Base-by-base conservation (phyloP, 1,140 invertebrate species). In the Calosoma granatense region DNA sequence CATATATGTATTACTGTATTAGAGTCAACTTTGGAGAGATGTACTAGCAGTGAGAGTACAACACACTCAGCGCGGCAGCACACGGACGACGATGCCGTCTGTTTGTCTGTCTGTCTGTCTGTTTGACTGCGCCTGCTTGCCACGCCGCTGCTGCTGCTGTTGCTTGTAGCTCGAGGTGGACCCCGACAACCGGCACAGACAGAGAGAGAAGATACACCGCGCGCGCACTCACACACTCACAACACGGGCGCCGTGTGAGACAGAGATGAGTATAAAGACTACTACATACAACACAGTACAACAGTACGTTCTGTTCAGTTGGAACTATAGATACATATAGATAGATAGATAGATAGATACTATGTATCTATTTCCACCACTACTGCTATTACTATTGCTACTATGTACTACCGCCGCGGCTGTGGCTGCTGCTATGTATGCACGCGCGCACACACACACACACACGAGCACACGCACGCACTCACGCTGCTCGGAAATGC, bases 401-500 rank as follows among this genome's bases (percentile, higher is more conserved):
- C n/a, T n/a, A n/a, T n/a, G n/a, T n/a, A n/a, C n/a, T n/a, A n/a
- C n/a, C n/a, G n/a, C n/a, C n/a, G n/a, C n/a, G n/a, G n/a, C n/a
- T n/a, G n/a, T n/a, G n/a, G n/a, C n/a, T n/a, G n/a, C n/a, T n/a
- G n/a, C n/a, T n/a, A n/a, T n/a, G 19, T 4, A 21, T 21, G 11
- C 9, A 53, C 4, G 21, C 3, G 6, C 6, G 17, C 17, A 20
- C 51, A 22, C 17, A 53, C 19, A 11, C 9, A 11, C 19, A 22
- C 17, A 20, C 21, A 15, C 11, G 12, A 17, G 12, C 21, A 53
- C 4, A 20, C 19, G 6, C 6, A 53, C 20, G 11, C 51, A 53
- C 51, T 20, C 19, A 20, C 21, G 11, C 43, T n/a, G 26, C 26
- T 73, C 75, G 75, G 74, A 74, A 74, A 17, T 47, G 41, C 15